phyloP scores from a whole-genome alignment of 2,888 invertebrate species.

The Tipula unca region DNA sequence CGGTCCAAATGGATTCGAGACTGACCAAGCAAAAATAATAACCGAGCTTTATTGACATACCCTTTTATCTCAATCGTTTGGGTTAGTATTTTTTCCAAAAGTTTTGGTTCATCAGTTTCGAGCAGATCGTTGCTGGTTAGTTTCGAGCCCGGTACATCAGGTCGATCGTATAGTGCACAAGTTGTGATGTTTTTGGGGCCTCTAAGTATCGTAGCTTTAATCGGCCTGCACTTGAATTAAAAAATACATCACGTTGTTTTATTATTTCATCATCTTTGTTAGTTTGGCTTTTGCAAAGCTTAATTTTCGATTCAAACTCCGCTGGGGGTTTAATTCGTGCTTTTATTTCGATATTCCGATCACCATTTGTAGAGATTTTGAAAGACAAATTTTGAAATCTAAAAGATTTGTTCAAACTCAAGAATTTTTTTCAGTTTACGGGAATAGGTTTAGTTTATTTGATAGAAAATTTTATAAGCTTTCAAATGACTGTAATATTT shows the following conservation, averaged over 20 bases:
- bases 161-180: slow-evolving; percentile 76
- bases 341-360: slow-evolving; percentile 84
- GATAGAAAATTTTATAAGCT: too few relatives aligned
- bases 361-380: too few relatives aligned
- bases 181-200: slow-evolving; percentile 42
- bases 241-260: slow-evolving; percentile 39
- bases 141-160: slow-evolving; percentile 73
- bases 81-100: slow-evolving; percentile 47
- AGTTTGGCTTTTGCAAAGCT: slow-evolving; percentile 52
- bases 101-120: slow-evolving; percentile 43
- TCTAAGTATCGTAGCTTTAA: slow-evolving; percentile 36
- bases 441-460: too few relatives aligned
- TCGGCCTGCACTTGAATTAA: slow-evolving; percentile 34
- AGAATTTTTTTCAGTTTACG: too few relatives aligned
- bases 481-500: too few relatives aligned
- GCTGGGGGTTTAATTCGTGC: slow-evolving; percentile 55
- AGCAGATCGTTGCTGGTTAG: slow-evolving; percentile 60
- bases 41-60: slow-evolving; percentile 63
- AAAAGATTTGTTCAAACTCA: too few relatives aligned
- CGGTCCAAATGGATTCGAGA: slow-evolving; percentile 84
- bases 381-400: too few relatives aligned
- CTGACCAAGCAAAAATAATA: slow-evolving; percentile 65
- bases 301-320: slow-evolving; percentile 45
- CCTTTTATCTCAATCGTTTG: slow-evolving; percentile 60
- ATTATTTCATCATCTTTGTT: slow-evolving; percentile 38